phyloP scores from a whole-genome alignment of 2,113 vertebrate genomes.

The Channa argus region DNA sequence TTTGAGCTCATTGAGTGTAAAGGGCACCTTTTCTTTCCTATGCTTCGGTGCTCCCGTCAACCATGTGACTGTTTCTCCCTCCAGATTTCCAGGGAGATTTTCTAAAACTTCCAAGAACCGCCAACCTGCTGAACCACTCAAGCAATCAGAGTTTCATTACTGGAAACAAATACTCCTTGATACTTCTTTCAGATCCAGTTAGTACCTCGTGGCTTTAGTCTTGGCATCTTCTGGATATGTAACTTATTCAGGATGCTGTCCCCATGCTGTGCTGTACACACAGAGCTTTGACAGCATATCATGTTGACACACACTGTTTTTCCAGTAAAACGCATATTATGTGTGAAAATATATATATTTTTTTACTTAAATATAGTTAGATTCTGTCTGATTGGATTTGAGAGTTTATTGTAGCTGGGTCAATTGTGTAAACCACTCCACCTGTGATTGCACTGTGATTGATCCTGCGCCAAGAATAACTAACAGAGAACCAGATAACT shows the following conservation, averaged over 20 bases:
- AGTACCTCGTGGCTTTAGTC: background rate
- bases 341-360: too few species aligned
- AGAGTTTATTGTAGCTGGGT: too few species aligned
- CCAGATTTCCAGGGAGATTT: conserved; percentile 22
- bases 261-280: too few species aligned
- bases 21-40: conserved; percentile 14
- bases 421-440: too few species aligned
- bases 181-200: background rate
- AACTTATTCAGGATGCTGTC: background rate
- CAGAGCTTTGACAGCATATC: too few species aligned
- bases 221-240: background rate
- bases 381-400: too few species aligned
- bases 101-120: conserved; percentile 31
- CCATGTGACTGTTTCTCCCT: background rate
- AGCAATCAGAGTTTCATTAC: conserved; percentile 11
- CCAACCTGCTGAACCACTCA: conserved; percentile 32
- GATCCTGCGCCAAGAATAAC: too few species aligned
- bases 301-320: too few species aligned
- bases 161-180: conserved; percentile 33
- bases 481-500: too few species aligned
- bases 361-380: too few species aligned
- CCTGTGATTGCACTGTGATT: too few species aligned
- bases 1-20: background rate
- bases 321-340: too few species aligned
- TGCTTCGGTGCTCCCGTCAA: background rate